Conservation (phyloP, 1,140 invertebrate genomes). For the Drosophila saltans region DNA sequence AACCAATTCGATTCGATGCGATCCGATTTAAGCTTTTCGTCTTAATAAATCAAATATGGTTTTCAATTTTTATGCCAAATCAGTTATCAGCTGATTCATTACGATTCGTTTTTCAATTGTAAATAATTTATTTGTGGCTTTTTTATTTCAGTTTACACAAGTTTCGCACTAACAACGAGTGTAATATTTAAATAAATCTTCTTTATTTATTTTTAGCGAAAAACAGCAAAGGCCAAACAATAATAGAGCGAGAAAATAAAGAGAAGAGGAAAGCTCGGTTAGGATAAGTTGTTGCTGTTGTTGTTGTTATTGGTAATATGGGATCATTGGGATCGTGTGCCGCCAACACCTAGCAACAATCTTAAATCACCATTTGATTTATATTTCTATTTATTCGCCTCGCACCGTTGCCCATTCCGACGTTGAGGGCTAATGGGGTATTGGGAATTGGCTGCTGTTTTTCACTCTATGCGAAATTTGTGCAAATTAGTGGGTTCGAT, state of each 20-base stretch:
- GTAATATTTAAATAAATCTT: slow-evolving; percentile 49
- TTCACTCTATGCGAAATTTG: slow-evolving; percentile 34
- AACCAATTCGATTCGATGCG: neutral
- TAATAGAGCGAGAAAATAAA: slow-evolving; percentile 21
- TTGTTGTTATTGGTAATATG: too few species aligned
- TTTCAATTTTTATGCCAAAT: too few species aligned
- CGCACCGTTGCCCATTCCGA: neutral
- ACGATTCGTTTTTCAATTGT: neutral
- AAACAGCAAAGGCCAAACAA: slow-evolving; percentile 71
- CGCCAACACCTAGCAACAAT: slow-evolving; percentile 5
- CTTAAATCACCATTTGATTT: slow-evolving; percentile 64
- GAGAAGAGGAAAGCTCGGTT: neutral
- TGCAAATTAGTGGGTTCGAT: slow-evolving; percentile 53
- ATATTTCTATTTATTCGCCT: slow-evolving; percentile 15
- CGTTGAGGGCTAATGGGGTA: neutral
- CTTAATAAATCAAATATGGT: too few species aligned
- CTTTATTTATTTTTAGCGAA: slow-evolving; percentile 59
- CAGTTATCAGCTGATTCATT: too few species aligned
- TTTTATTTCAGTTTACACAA: slow-evolving; percentile 33
- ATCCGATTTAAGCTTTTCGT: too few species aligned
- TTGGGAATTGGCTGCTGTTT: neutral
- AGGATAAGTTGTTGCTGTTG: too few species aligned
- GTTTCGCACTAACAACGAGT: slow-evolving; percentile 12
- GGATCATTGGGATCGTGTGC: slow-evolving; percentile 20
- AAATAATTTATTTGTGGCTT: slow-evolving; percentile 9